These are phyloP conservation scores for Entomobrya multifasciata DNA, from an alignment of 2,888 invertebrate species.

Conservation along the genomic window DNA sequence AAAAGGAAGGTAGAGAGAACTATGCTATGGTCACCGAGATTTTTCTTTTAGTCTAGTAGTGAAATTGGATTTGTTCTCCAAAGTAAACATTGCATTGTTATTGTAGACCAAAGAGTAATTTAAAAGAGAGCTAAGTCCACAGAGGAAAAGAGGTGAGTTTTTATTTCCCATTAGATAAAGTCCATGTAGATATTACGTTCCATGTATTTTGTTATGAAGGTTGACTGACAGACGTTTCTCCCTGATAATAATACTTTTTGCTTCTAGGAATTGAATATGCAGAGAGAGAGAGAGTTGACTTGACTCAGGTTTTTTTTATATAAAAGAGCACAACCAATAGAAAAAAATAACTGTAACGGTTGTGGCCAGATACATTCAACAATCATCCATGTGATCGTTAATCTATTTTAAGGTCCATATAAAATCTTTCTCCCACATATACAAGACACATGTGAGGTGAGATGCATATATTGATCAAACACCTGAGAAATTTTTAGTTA, in stretches of 20 bases:
- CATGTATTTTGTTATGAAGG: conserved; percentile 22
- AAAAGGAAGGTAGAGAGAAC: neutral
- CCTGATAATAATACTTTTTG: conserved; percentile 24
- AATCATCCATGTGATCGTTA: conserved; percentile 25
- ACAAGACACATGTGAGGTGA: conserved; percentile 12
- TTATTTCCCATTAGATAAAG: conserved; percentile 13
- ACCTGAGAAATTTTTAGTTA: conserved; percentile 10
- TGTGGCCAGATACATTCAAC: conserved; percentile 36
- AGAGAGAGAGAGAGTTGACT: neutral
- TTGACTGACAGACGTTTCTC: conserved; percentile 46
- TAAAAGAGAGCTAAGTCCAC: no score
- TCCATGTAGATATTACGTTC: neutral
- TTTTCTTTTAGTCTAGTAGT: neutral
- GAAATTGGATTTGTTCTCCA: conserved; percentile 47
- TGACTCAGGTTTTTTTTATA: neutral
- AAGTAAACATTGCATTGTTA: conserved; percentile 17
- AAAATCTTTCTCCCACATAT: conserved; percentile 12
- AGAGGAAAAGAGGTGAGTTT: neutral
- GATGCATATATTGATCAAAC: conserved; percentile 66
- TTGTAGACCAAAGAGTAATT: neutral
- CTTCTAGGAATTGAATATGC: conserved; percentile 43
- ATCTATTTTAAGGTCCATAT: conserved; percentile 29
- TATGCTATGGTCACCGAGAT: neutral
- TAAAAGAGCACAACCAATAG: neutral
- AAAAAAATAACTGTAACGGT: neutral